Evolutionary conservation across 1,140 invertebrate species (phyloP).

Genomic region (Ptiloglossa arizonensis): DNA sequence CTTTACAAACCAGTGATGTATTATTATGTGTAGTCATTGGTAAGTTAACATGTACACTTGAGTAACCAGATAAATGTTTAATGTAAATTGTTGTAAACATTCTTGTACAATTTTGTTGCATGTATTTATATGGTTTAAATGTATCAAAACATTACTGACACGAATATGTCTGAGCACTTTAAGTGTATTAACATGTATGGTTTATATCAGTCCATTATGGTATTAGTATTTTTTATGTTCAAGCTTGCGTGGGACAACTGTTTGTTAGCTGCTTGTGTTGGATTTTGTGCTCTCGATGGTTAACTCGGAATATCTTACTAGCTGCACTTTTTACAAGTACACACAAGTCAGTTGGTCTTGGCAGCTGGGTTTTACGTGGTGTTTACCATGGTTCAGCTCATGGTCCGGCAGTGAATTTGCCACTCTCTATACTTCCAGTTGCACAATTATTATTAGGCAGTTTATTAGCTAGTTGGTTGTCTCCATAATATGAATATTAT

Average conservation of each 20-base stretch:
- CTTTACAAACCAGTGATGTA: conserved; percentile 75
- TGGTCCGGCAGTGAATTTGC: conserved; percentile 75
- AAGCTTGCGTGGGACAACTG: conserved; percentile 75
- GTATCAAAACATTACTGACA: background rate
- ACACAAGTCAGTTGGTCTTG: conserved; percentile 77
- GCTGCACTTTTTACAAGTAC: conserved; percentile 78
- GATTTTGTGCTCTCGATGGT: conserved; percentile 75
- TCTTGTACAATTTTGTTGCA: conserved; percentile 2
- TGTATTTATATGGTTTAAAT: background rate
- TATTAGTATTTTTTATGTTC: conserved; percentile 43
- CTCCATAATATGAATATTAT: conserved; percentile 48
- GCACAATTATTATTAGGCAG: conserved; percentile 78
- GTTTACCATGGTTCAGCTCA: conserved; percentile 75
- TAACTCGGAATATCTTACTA: conserved; percentile 71
- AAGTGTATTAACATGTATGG: background rate
- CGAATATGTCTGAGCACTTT: background rate
- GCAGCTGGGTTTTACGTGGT: conserved; percentile 76
- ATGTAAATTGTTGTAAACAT: background rate
- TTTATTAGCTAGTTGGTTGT: conserved; percentile 76
- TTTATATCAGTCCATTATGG: background rate
- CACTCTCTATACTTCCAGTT: conserved; percentile 75
- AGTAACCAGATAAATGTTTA: background rate
- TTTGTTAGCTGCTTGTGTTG: conserved; percentile 76
- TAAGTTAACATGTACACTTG: conserved; percentile 47
- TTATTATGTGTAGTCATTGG: conserved; percentile 77